A percentile compares a stretch with the other conserved stretches of the same genome.
Evolutionary conservation across 2,888 invertebrate species (phyloP).

Genomic region (Aleiodes testaceus): DNA sequence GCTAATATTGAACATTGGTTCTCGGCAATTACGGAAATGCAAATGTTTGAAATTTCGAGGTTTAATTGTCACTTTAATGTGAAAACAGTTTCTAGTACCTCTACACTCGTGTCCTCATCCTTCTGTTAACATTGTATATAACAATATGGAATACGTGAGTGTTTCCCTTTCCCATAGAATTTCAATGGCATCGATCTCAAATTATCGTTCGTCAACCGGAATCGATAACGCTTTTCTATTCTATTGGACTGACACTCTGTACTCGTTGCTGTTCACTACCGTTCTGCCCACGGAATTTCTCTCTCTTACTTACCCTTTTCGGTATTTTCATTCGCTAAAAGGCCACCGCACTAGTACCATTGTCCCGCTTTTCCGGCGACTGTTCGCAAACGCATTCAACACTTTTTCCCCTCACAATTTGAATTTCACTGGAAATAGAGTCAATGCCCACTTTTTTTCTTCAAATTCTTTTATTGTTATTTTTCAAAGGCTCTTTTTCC

Average conservation of each 20-base stretch:
- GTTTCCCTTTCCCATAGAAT: conserved; percentile 7
- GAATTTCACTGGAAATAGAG: conserved; percentile 45
- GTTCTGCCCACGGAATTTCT: neutral
- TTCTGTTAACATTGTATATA: conserved; percentile 11
- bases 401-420: conserved; percentile 52
- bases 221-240: conserved; percentile 13
- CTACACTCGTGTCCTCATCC: neutral
- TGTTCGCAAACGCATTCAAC: conserved; percentile 33
- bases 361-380: conserved; percentile 44
- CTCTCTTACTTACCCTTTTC: conserved; percentile 11
- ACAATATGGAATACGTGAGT: conserved; percentile 24
- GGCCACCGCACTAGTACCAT: conserved; percentile 48
- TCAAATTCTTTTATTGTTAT: neutral
- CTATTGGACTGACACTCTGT: no score
- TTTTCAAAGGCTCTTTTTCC: neutral
- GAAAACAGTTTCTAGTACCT: conserved; percentile 10
- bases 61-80: conserved; percentile 32
- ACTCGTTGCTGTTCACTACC: no score
- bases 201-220: conserved; percentile 34
- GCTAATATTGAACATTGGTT: conserved; percentile 37
- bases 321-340: conserved; percentile 51
- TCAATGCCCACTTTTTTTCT: neutral
- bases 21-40: conserved; percentile 18
- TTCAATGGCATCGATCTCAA: conserved; percentile 14
- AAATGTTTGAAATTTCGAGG: conserved; percentile 31